Base-by-base conservation (phyloP, 2,888 invertebrate genomes). In the Carpatolechia fugitivella region DNA sequence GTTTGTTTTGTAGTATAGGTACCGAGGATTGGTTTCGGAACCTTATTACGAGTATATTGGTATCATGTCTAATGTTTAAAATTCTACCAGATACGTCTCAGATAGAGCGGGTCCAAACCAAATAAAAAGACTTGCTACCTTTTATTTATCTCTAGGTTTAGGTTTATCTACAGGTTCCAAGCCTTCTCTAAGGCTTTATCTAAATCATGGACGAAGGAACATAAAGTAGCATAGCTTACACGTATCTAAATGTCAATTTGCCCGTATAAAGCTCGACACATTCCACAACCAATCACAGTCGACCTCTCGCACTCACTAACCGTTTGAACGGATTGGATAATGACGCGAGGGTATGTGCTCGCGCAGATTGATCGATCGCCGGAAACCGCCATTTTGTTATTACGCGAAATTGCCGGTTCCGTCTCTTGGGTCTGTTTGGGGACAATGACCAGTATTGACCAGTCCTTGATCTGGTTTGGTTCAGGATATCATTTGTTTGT, bases 311-410 rank as follows among this genome's bases (percentile, higher is more conserved):
- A 24, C 24, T 50, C 50, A 50, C 54, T 46, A 54, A 56, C 56
- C 54, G 46, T 38, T 56, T 56, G 38, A 51, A 3, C 10, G 54
- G 54, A 55, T 54, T 55, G 57, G 48, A 57, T 57, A 55, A 57
- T 57, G 36, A 18, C 49, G n/a, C 46, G 61, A 60, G 63, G 64
- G 63, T 64, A 65, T 70, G 70, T 68, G 70, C 64, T 57, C 58
- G 71, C 76, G 79, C 82, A 79, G 78, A 80, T 82, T 84, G 85
- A 85, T 84, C 78, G 82, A 83, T 82, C 68, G 68, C 82, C 78
- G 85, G 85, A 86, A 77, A 70, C 68, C 65, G 70, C 63, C 70
- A 76, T 78, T 69, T 66, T 65, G 66, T 60, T 62, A 64, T 51
- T 65, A 62, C 20, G 70, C 68, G 59, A 66, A 70, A 71, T 75